These are phyloP conservation scores for Cyphomyrmex costatus DNA, from an alignment of 1,140 invertebrate genomes.

Conservation along the genomic window DNA sequence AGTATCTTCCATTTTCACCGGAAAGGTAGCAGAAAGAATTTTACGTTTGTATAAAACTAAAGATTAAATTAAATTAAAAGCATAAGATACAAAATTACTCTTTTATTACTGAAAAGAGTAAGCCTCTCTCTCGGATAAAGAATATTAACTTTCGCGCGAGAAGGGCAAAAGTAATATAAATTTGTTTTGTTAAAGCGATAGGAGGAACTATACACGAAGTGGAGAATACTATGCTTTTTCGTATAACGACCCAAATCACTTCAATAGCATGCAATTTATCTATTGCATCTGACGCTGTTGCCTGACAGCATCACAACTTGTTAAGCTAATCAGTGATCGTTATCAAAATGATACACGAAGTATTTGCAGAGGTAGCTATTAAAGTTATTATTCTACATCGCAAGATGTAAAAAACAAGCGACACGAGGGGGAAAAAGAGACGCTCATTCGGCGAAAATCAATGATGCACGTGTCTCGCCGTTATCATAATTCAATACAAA, in stretches of 20 bases:
- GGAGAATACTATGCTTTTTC: conserved; percentile 31
- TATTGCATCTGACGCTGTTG: conserved; percentile 30
- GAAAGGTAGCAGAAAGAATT: not conserved
- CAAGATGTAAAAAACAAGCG: conserved; percentile 16
- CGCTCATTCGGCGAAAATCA: conserved; percentile 13
- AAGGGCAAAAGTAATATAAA: not conserved
- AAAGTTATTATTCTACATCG: not conserved
- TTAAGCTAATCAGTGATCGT: conserved; percentile 48
- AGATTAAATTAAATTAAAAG: conserved; percentile 34
- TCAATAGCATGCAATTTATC: conserved; percentile 54
- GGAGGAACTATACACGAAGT: not conserved
- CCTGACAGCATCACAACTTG: conserved; percentile 16
- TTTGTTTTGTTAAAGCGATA: not conserved
- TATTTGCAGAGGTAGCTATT: conserved; percentile 6
- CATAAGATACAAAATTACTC: conserved; percentile 12
- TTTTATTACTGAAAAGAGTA: too few species aligned
- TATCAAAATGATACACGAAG: conserved; percentile 28
- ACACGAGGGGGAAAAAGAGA: not conserved
- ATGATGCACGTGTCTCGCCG: conserved; percentile 5
- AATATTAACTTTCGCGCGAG: conserved; percentile 7
- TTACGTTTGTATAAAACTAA: not conserved
- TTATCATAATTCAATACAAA: conserved; percentile 3
- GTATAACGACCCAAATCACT: conserved; percentile 26
- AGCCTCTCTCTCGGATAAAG: not conserved
- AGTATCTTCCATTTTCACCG: too few species aligned